Evolutionary conservation across 2,797 vertebrate species (phyloP), one percentile per base, ranked within the genome.

Genomic region (Dallia pectoralis): DNA sequence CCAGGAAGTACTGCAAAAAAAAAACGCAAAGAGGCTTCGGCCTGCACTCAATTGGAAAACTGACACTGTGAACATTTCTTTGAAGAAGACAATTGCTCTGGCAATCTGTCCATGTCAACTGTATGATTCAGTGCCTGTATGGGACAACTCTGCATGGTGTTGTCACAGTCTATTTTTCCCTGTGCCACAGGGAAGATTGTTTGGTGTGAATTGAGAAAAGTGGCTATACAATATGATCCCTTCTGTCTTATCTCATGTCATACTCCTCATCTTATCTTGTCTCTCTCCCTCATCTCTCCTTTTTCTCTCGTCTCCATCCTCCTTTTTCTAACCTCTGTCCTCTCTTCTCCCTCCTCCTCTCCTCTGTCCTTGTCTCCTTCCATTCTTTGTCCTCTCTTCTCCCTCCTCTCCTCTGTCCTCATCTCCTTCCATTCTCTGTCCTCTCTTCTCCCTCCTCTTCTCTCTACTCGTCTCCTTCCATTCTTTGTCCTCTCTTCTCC

Each of bases 31-130:
- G 81, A 76, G 65, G 36, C 74, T 4, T 32, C 30, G 75, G 81
- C 29, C 61, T 65, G 71, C 47, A 65, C 71, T 78, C 40, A 71
- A 68, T 78, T 12, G 2, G 83, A 85, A 18, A 81, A 51, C 67
- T 44, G 77, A 74, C 79, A 80, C 85, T 81, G 83, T 87, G 84
- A 85, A 77, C 82, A 80, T 85, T 82, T 87, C 74, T 82, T 78
- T 79, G 79, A 82, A 78, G 78, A 82, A 77, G 77, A 63, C 27
- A 32, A 68, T 81, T 75, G 79, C 47, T 74, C 81, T 62, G 74
- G 70, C 75, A 74, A 71, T 62, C 83, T 72, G 63, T 73, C 61
- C 69, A n/a, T 70, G 85, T 81, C 70, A 71, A 32, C 44, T 51
- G 61, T 85, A 86, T 84, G 81, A 80, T 64, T 77, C 77, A 44